These are phyloP conservation scores for Macaria liturata DNA, from an alignment of 2,888 invertebrate species.

Conservation along the genomic window DNA sequence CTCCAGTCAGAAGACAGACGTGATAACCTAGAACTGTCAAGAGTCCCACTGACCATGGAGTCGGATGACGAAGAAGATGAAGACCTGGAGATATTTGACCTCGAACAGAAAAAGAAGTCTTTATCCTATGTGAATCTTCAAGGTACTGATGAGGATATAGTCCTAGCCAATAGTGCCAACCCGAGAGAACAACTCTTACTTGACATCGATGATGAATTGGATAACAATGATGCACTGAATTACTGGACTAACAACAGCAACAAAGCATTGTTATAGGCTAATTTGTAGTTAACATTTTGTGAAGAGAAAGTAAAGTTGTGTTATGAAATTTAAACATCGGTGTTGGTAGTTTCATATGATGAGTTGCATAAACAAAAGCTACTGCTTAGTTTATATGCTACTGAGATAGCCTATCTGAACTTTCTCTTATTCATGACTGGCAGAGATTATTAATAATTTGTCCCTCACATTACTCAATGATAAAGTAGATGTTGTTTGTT, in stretches of 20 bases:
- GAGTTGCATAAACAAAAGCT: too few relatives aligned
- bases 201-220: slow-evolving; percentile 65
- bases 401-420: too few relatives aligned
- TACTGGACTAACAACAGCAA: slow-evolving; percentile 71
- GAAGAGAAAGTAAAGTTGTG: too few relatives aligned
- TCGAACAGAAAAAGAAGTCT: slow-evolving; percentile 74
- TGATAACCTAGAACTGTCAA: slow-evolving; percentile 70
- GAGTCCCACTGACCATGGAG: slow-evolving; percentile 75
- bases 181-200: slow-evolving; percentile 65
- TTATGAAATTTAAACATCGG: too few relatives aligned
- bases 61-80: slow-evolving; percentile 79
- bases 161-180: slow-evolving; percentile 48
- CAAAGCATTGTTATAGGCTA: slow-evolving; percentile 69
- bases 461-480: too few relatives aligned
- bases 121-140: slow-evolving; percentile 73
- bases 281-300: neutral
- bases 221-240: slow-evolving; percentile 61
- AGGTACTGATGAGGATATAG: slow-evolving; percentile 67
- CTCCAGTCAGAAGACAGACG: slow-evolving; percentile 72
- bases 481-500: too few relatives aligned
- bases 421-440: too few relatives aligned
- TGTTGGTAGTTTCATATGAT: too few relatives aligned
- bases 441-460: too few relatives aligned
- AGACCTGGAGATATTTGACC: slow-evolving; percentile 76
- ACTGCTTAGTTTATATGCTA: too few relatives aligned